Conservation (phyloP, 2,888 invertebrate genomes). For the Chrysolina americana region DNA sequence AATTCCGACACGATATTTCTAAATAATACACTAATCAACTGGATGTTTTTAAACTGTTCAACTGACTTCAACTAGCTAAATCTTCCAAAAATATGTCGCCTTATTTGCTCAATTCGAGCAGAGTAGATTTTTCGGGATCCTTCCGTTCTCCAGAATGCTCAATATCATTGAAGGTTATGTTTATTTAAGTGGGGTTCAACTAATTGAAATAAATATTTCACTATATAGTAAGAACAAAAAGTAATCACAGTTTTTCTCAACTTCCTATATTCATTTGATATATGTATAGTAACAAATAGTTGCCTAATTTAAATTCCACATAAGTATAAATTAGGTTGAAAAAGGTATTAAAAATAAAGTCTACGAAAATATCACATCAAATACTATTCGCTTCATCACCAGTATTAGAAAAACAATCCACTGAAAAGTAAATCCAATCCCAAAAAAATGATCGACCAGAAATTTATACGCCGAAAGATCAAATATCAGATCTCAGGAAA, state of each 20-base stretch:
- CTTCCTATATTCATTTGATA: constrained; percentile 16
- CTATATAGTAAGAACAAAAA: too few species aligned
- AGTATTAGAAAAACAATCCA: constrained; percentile 42
- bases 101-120: too few species aligned
- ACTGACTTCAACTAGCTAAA: too few species aligned
- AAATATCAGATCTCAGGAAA: not conserved
- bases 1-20: too few species aligned
- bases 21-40: too few species aligned
- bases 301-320: constrained; percentile 25
- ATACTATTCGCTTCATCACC: constrained; percentile 47
- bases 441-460: constrained; percentile 24
- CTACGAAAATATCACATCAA: constrained; percentile 49
- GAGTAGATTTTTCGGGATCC: too few species aligned
- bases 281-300: constrained; percentile 19
- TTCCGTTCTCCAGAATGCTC: too few species aligned
- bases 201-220: too few species aligned
- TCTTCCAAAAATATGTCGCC: too few species aligned
- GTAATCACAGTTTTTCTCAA: not conserved
- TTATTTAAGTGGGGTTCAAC: too few species aligned
- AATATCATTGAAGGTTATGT: too few species aligned
- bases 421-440: constrained; percentile 32
- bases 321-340: constrained; percentile 13
- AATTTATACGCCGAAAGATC: not conserved
- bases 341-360: constrained; percentile 40
- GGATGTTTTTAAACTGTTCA: too few species aligned